Evolutionary conservation across 2,797 vertebrate species (phyloP).

Genomic region (Atherinosoma microstoma): DNA sequence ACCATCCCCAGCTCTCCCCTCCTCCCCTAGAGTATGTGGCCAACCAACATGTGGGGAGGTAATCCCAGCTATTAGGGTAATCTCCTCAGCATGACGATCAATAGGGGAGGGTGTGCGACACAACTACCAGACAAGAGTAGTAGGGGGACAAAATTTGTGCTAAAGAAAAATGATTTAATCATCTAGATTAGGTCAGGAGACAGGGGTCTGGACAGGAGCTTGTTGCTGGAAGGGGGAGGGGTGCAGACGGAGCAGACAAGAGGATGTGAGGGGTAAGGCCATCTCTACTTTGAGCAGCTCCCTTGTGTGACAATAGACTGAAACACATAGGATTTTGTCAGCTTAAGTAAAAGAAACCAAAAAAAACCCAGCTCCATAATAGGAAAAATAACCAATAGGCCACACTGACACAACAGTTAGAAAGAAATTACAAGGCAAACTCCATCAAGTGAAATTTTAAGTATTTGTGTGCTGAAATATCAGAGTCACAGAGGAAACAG

Average conservation of each 20-base stretch:
- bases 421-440: neutral
- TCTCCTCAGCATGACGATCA: slow-evolving; percentile 87
- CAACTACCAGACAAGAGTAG: slow-evolving; percentile 76
- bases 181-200: slow-evolving; percentile 82
- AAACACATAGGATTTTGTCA: slow-evolving; percentile 21
- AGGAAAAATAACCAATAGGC: neutral
- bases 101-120: slow-evolving; percentile 78
- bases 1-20: slow-evolving; percentile 48
- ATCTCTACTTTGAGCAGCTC: slow-evolving; percentile 62
- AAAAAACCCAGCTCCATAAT: neutral
- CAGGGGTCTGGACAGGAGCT: slow-evolving; percentile 65
- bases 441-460: neutral
- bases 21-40: slow-evolving; percentile 66
- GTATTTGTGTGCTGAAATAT: slow-evolving; percentile 5
- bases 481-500: neutral
- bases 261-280: slow-evolving; percentile 67
- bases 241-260: slow-evolving; percentile 63
- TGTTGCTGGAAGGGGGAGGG: slow-evolving; percentile 67
- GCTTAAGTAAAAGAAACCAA: slow-evolving; percentile 22
- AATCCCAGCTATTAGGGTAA: slow-evolving; percentile 89
- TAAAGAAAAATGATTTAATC: slow-evolving; percentile 85
- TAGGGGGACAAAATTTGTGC: slow-evolving; percentile 76
- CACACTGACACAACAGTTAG: neutral
- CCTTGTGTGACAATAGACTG: slow-evolving; percentile 50
- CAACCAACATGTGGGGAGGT: slow-evolving; percentile 87